phyloP scores from a whole-genome alignment of 92 coral and sea anemone genomes.

The Palythoa grandis region DNA sequence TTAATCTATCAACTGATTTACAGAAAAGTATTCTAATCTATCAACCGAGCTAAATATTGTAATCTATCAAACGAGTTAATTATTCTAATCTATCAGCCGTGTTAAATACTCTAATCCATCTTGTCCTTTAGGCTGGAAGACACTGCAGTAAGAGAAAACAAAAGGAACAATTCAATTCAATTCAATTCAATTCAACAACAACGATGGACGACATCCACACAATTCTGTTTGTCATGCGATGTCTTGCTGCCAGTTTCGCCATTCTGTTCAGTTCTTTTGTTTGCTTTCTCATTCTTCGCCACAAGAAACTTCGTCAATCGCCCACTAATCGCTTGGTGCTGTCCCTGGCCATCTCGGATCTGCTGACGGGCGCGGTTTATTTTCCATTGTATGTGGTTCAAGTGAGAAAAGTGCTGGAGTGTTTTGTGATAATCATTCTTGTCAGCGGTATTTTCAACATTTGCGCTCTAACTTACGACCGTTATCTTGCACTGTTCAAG shows the following conservation, averaged over 20 bases:
- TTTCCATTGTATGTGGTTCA: constrained; percentile 9
- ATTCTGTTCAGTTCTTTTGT: neutral
- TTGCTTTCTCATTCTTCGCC: neutral
- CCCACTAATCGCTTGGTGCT: constrained; percentile 1
- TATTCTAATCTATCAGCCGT: too few species aligned
- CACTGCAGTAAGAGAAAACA: neutral
- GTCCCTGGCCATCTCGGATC: constrained; percentile 19
- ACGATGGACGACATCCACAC: neutral
- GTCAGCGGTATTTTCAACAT: constrained; percentile 21
- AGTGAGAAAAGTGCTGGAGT: constrained; percentile 2
- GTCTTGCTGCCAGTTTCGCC: constrained; percentile 22
- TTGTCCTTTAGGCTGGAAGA: too few species aligned
- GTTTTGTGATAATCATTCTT: constrained; percentile 32
- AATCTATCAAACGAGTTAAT: too few species aligned
- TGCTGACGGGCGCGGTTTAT: constrained; percentile 32
- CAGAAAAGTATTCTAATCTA: too few species aligned
- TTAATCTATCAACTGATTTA: too few species aligned
- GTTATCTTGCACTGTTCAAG: constrained; percentile 28
- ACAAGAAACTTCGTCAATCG: neutral
- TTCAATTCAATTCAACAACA: too few species aligned
- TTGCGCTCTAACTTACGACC: constrained; percentile 23
- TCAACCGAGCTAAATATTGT: too few species aligned
- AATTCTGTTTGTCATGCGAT: constrained; percentile 10
- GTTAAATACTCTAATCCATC: too few species aligned
- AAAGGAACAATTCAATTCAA: too few species aligned